Evolutionary conservation across 2,888 invertebrate species (phyloP), one percentile per base, ranked within the genome.

Genomic region (Thera obeliscata): DNA sequence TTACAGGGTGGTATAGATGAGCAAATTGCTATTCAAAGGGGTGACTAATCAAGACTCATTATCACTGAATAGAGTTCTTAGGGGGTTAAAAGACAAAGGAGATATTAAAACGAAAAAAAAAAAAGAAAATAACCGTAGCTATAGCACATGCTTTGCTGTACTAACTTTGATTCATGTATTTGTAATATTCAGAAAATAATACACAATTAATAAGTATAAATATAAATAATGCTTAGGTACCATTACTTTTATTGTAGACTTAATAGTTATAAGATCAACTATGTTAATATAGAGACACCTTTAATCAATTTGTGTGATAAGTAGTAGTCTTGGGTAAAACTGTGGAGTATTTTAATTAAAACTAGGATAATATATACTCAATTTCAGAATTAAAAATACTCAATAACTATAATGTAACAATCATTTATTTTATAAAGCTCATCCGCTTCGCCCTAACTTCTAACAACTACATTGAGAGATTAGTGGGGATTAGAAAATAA

Each of bases 371-470:
- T 57, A 66, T 68, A 48, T 69, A 74, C 72, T 73, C 70, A 73
- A 65, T 64, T 81, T 76, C 74, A 82, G 77, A 80, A 79, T 79
- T 73, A 70, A 77, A 76, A 81, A 80, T 85, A 84, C 78, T 85
- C 76, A 76, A 80, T 79, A 81, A 83, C 74, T 78, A 79, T 62
- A 22, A 67, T 76, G 79, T 87, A 89, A 88, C 87, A 86, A 81
- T 85, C 84, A 86, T 85, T 69, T 76, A 78, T 69, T 72, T 71
- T 74, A 69, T 76, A 70, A 82, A 86, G 91, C 88, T 93, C 93
- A 93, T 93, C 86, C 87, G 93, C 93, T 93, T 93, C 89, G 92
- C 93, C 93, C 87, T 93, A 93, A 93, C 92, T 89, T 84, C 86
- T 91, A 92, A 91, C 91, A 87, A 61, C 77, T 61, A 61, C 76